phyloP scores from a whole-genome alignment of 35 echinoderm and acorn worm species.

The Strongylocentrotus purpuratus region DNA sequence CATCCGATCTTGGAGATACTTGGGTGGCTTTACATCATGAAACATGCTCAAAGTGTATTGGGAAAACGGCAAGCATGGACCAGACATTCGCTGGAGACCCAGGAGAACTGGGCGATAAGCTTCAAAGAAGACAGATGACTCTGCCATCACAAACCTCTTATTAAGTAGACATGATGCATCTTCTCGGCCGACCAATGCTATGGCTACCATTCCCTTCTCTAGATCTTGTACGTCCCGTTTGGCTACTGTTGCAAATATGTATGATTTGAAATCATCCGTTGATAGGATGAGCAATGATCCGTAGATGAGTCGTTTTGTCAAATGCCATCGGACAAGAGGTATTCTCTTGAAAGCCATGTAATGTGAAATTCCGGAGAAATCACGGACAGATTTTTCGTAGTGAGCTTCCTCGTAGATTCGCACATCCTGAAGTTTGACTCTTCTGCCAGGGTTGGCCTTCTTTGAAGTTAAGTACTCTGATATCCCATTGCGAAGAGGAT shows the following conservation, averaged over 20 bases:
- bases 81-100: conserved; percentile 68
- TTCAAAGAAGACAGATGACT: conserved; percentile 87
- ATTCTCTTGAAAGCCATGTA: conserved; percentile 25
- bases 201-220: conserved; percentile 39
- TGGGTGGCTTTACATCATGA: conserved; percentile 43
- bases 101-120: conserved; percentile 77
- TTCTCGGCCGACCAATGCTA: conserved; percentile 50
- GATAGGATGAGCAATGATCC: conserved; percentile 85
- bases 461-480: conserved; percentile 46
- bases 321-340: conserved; percentile 61
- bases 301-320: conserved; percentile 74
- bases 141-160: conserved; percentile 71
- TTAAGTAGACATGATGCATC: not conserved
- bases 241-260: conserved; percentile 79
- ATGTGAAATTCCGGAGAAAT: not conserved
- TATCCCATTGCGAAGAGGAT: conserved; percentile 64
- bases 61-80: conserved; percentile 60
- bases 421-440: conserved; percentile 47
- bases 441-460: not conserved
- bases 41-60: conserved; percentile 54
- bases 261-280: conserved; percentile 74
- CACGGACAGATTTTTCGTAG: not conserved
- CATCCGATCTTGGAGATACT: conserved; percentile 30
- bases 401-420: conserved; percentile 59
- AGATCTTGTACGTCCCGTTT: conserved; percentile 66